phyloP scores from a whole-genome alignment of 2,113 vertebrate genomes.

The Brachionichthys hirsutus region DNA sequence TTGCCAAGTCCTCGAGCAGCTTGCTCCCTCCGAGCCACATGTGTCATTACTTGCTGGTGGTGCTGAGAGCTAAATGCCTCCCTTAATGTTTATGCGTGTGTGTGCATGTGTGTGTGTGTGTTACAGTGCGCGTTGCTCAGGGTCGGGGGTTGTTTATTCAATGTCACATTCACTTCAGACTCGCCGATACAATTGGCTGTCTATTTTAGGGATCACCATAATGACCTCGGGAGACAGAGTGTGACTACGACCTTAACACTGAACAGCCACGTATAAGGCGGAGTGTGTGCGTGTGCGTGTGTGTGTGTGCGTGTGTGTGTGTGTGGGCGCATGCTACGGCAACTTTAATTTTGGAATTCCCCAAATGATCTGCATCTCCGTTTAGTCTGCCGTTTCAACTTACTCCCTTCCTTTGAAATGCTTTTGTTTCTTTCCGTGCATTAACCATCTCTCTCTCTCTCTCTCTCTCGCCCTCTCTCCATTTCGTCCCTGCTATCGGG shows the following conservation, averaged over 20 bases:
- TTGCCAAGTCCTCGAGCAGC: constrained; percentile 67
- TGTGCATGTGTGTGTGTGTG: constrained; percentile 23
- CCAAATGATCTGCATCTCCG: constrained; percentile 69
- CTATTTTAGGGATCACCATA: constrained; percentile 68
- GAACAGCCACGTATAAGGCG: constrained; percentile 41
- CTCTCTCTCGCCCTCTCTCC: constrained; percentile 29
- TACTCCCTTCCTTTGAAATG: constrained; percentile 62
- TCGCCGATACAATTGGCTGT: constrained; percentile 65
- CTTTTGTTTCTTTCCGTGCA: constrained; percentile 66
- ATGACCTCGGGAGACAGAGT: constrained; percentile 72
- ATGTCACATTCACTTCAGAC: constrained; percentile 72
- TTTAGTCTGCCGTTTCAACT: constrained; percentile 63
- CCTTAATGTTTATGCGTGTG: constrained; percentile 37
- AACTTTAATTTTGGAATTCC: constrained; percentile 74
- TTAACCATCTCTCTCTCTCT: constrained; percentile 38
- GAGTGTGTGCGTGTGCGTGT: constrained; percentile 6
- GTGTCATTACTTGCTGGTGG: constrained; percentile 63
- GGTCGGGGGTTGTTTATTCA: constrained; percentile 64
- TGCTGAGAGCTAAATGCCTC: constrained; percentile 63
- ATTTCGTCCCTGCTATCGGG: constrained; percentile 49
- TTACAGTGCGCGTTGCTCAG: constrained; percentile 31
- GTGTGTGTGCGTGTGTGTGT: constrained; percentile 27
- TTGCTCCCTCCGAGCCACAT: constrained; percentile 66
- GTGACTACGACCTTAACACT: constrained; percentile 71
- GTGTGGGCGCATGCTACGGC: constrained; percentile 39